Evolutionary conservation across 2,797 vertebrate genomes (phyloP).

Genomic region (Cyprinella venusta): DNA sequence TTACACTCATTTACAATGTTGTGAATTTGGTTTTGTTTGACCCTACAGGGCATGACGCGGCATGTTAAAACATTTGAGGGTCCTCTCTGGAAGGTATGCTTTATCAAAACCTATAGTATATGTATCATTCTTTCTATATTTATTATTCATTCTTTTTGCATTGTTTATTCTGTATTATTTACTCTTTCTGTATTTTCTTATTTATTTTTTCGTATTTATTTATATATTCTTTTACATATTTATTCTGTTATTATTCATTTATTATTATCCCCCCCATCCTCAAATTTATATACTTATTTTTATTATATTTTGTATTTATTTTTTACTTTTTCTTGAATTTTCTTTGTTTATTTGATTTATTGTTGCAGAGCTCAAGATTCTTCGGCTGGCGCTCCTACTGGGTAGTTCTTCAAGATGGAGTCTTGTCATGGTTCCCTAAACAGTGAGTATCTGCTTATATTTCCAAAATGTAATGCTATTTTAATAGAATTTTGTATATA

Average conservation of each 20-base stretch:
- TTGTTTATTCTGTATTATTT: not conserved
- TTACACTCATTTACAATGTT: not conserved
- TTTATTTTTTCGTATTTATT: not conserved
- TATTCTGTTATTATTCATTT: not conserved
- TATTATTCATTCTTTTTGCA: not conserved
- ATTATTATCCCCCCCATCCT: no score
- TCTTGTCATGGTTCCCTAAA: conserved; percentile 95
- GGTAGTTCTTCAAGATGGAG: conserved; percentile 92
- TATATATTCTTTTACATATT: not conserved
- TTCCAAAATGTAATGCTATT: not conserved
- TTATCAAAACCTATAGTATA: not conserved
- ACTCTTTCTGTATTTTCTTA: not conserved
- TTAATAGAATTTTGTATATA: not conserved
- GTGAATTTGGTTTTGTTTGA: not conserved
- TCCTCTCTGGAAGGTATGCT: conserved; percentile 88
- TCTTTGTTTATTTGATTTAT: not conserved
- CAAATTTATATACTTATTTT: not conserved
- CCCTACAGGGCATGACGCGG: conserved; percentile 78
- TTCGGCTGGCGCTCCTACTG: conserved; percentile 93
- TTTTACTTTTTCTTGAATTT: not conserved
- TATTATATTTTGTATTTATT: not conserved
- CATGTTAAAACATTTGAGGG: conserved; percentile 85
- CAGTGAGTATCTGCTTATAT: conserved; percentile 80
- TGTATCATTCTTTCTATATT: not conserved
- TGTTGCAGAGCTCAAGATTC: conserved; percentile 88